Evolutionary conservation across 2,888 invertebrate genomes (phyloP).

Genomic region (Scaptomyza parva): DNA sequence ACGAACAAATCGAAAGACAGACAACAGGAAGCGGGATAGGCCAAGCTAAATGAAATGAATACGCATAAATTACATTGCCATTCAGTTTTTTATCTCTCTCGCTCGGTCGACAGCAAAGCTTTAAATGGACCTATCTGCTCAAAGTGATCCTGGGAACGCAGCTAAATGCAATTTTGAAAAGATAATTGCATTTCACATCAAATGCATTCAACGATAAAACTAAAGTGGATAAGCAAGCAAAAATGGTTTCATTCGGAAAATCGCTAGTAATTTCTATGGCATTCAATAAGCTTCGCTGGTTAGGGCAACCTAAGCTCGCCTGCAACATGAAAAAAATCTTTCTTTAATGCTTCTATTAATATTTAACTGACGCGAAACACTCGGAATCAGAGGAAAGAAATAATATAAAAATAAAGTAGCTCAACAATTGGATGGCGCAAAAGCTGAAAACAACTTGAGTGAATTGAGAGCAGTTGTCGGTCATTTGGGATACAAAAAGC

Average conservation of each 20-base stretch:
- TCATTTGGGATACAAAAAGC: constrained; percentile 43
- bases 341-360: neutral
- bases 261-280: too few relatives aligned
- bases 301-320: too few relatives aligned
- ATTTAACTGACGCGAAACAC: neutral
- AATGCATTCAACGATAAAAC: constrained; percentile 2
- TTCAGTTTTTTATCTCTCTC: constrained; percentile 24
- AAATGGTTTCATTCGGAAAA: too few relatives aligned
- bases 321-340: neutral
- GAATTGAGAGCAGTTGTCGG: constrained; percentile 32
- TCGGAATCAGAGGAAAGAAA: neutral
- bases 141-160: constrained; percentile 48
- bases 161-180: constrained; percentile 19
- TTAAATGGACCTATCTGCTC: constrained; percentile 1
- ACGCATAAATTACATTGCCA: constrained; percentile 75
- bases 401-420: neutral
- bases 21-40: constrained; percentile 77
- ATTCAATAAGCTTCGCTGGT: too few relatives aligned
- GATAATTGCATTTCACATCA: constrained; percentile 19
- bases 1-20: constrained; percentile 10
- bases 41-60: constrained; percentile 73
- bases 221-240: neutral
- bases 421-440: constrained; percentile 6
- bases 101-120: constrained; percentile 1
- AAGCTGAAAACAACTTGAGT: constrained; percentile 11